Percentiles rank a stretch among this genome's conserved stretches.
These are phyloP conservation scores for Calameuta filiformis DNA, from an alignment of 2,888 invertebrate genomes.

Conservation along the genomic window DNA sequence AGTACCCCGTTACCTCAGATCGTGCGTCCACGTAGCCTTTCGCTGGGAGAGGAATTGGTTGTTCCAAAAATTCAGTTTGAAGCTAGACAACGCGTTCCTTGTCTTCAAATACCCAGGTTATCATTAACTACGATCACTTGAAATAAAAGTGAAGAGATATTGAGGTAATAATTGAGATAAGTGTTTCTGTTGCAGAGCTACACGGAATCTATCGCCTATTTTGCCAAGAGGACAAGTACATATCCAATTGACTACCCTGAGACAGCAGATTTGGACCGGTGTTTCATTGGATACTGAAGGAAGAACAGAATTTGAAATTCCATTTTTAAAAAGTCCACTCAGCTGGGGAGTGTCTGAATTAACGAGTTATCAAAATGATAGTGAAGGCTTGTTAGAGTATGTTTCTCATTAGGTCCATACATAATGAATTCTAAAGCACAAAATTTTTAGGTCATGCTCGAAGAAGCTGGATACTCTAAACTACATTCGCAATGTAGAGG, in stretches of 20 bases:
- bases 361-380: slow-evolving; percentile 70
- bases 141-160: background rate
- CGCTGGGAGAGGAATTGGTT: slow-evolving; percentile 45
- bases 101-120: slow-evolving; percentile 46
- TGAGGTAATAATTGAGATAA: background rate
- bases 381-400: slow-evolving; percentile 72
- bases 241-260: slow-evolving; percentile 75
- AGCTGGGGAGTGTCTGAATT: slow-evolving; percentile 76
- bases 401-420: slow-evolving; percentile 18
- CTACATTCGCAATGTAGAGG: slow-evolving; percentile 32
- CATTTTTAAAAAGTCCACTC: slow-evolving; percentile 66
- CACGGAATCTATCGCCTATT: slow-evolving; percentile 50
- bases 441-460: slow-evolving; percentile 71
- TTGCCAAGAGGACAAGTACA: slow-evolving; percentile 68
- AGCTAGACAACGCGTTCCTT: slow-evolving; percentile 37
- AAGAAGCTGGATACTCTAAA: slow-evolving; percentile 70
- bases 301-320: slow-evolving; percentile 23
- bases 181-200: slow-evolving; percentile 31
- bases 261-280: slow-evolving; percentile 82
- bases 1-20: slow-evolving; percentile 44
- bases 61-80: slow-evolving; percentile 31
- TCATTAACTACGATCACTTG: background rate
- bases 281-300: slow-evolving; percentile 63
- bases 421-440: background rate
- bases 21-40: slow-evolving; percentile 49